Evolutionary conservation across 2,113 vertebrate genomes (phyloP), one percentile per base, ranked within the genome.

Genomic region (Illadopsis cleaveri): DNA sequence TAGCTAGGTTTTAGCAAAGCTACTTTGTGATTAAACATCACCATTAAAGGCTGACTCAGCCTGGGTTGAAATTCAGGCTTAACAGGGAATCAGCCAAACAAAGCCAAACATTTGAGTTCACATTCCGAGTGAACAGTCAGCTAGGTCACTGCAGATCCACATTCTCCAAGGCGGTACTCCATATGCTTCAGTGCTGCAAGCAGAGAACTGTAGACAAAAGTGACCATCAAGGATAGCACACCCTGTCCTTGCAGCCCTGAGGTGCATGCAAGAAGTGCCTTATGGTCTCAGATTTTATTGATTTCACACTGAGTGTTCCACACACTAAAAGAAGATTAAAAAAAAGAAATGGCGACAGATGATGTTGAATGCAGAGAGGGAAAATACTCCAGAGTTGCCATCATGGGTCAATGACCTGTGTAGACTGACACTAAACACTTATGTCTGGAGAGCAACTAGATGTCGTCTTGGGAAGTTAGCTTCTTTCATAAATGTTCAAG

Each of bases 1-100:
- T 75, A 65, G 30, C 30, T 96, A 97, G 94, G 93, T 96, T 98
- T 98, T 88, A 94, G 97, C 84, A 95, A 95, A 94, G 92, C 85
- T 96, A 86, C 89, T 89, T 97, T 97, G 76, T 97, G 97, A 98
- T 98, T 97, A 97, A 97, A 98, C 79, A 62, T 80, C 40, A 80
- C 64, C 73, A 96, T 76, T 96, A 96, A 95, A 76, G 93, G 83
- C 88, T 81, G 57, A 65, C 28, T 90, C 22, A 95, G 35, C 81
- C 56, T 80, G 86, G 30, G 45, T 81, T 77, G 70, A 91, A 83
- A 76, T 84, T 83, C n/a, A 87, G 60, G 62, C 64, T 73, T 76
- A 62, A 76, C 38, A 69, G 28, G 54, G 48, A 44, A 81, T 50
- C 42, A 84, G 54, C 25, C 42, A 56, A 62, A 60, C 10, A 17